Evolutionary conservation across 2,888 invertebrate species (phyloP), one percentile per base, ranked within the genome.

Genomic region (Rhamphomyia laevipes): DNA sequence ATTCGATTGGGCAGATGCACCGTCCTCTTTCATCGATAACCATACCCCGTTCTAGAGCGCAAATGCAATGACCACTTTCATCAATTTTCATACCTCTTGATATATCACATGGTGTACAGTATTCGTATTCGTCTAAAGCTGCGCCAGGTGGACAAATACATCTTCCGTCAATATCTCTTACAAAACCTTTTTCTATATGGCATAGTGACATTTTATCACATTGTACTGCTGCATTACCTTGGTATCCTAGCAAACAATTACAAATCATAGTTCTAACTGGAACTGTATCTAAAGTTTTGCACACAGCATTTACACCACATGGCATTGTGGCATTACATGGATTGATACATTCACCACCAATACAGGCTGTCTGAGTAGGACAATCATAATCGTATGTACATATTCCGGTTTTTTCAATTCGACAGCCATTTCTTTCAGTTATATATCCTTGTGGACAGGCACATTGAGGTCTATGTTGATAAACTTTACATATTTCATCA

Each of bases 181-280:
- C 71, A 62, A 77, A 82, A 46, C 84, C 85, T 64, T 81, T 82
- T 51, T 82, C 83, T 21, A 77, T 70, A 46, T 77, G 74, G 61
- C 86, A 86, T 44, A 76, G 63, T 13, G 76, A 74, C 51, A 74
- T 80, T 74, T 78, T 82, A 58, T 86, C 83, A 63, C 92, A 93
- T 62, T 84, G 81, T 11, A 84, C 76, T 10, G 88, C 82, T 17
- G 92, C 91, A 65, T 91, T 88, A 65, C 92, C 93, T 68, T 82
- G 82, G 64, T 84, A 90, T 52, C 90, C 91, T 33, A 86, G 84
- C 42, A 84, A 65, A 65, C 93, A 93, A 68, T 87, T 85, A 63
- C 92, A 93, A 53, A 87, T 80, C 85, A 92, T 86, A 10, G 91
- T 91, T 63, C 86, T 77, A 1, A 92, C 84, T 11, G 91, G 89